Evolutionary conservation across 2,113 vertebrate species (phyloP), one percentile per base, ranked within the genome.

Genomic region (Amblyopsis rosae): DNA sequence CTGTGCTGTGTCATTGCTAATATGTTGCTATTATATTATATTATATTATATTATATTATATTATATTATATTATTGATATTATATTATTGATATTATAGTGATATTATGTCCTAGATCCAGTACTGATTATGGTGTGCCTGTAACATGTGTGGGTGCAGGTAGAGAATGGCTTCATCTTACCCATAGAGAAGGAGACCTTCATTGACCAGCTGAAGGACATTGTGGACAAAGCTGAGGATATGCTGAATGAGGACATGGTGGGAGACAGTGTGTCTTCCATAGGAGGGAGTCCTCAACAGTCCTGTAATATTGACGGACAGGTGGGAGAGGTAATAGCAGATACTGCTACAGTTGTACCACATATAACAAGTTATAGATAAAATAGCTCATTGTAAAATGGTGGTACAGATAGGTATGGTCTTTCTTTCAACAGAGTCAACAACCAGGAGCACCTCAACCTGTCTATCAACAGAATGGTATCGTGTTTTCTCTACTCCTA

Each of bases 201-300:
- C 65, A 99, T 99, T 9, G 98, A 99, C 72, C 98, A 98, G 87
- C 94, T 99, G 77, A 99, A 99, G 83, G 98, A 99, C 66, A 96
- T 99, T 19, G 96, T 99, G 76, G 98, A 99, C 88, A 99, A 99
- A 87, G 98, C 96, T 1, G 98, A 99, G 87, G 98, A 99, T 87
- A 95, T 98, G 95, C 91, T 99, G 49, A 94, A 94, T 64, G 98
- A 99, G 85, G 96, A 99, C 81, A 91, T 92, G 0, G 96, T 96
- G 61, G 94, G 91, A 32, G 98, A 96, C 76, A 92, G 90, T 59
- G 90, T 87, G 65, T 93, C 95, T 1, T 90, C 93, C 56, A 87
- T 94, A 8, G 96, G 93, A 48, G 88, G 85, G 1, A 96, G 94
- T 88, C 93, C 94, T 1, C 95, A 94, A 0, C 92, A 93, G 80